Base-by-base conservation (phyloP, 2,113 vertebrate species). In the Python bivittatus region DNA sequence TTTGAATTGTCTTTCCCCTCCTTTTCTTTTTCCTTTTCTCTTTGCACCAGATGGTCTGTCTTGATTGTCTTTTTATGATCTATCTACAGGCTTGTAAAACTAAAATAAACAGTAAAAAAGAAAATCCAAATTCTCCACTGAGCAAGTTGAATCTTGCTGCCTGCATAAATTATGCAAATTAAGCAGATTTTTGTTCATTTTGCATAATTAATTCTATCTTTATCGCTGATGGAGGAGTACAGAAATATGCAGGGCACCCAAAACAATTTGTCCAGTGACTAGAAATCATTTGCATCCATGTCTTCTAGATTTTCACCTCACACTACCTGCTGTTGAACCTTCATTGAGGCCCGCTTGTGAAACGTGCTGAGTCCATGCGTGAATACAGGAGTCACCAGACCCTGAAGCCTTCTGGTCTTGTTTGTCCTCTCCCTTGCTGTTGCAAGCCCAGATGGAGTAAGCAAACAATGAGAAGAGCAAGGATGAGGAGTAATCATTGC, bases 21-120 rank as follows among this genome's bases (percentile, higher is more conserved):
- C 44, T 58, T 56, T 56, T 90, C 54, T 56, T 33, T 90, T 84
- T 58, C 38, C 33, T 38, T 48, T 90, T 90, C 89, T 84, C 58
- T 68, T 68, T 86, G 84, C 33, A 56, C 84, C 90, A 87, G 90
- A 91, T 91, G 84, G 84, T 42, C 84, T 86, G 29, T 52, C 58
- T 91, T 87, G 84, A 86, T 86, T 91, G 84, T 53, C 48, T 91
- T 86, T 91, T 87, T 87, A 86, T 61, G 84, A 61, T 87, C 84
- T 64, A 68, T 86, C 90, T 87, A 86, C 60, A 91, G 48, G n/a
- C 90, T 54, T 91, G 48, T 64, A 91, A 86, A 91, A 54, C 84
- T 91, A 91, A 86, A 91, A 85, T 57, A 85, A 91, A 91, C 56
- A 60, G 79, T 85, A n/a, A 90, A 90, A 58, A 56, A 57, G 54